Conservation (phyloP, 2,888 invertebrate genomes). For the Apotomis capreana region DNA sequence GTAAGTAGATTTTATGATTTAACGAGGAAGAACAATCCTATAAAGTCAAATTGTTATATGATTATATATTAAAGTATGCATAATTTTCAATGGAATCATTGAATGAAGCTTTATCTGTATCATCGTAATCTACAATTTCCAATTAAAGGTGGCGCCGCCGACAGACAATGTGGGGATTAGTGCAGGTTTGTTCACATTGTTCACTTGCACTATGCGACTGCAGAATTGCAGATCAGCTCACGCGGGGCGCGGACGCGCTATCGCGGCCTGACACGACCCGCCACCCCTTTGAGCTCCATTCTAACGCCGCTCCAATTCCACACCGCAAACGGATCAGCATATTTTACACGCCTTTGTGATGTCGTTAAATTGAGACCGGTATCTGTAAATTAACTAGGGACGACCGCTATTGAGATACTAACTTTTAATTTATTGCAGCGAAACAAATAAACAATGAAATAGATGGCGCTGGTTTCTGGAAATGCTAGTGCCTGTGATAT, state of each 20-base stretch:
- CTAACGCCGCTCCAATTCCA: constrained; percentile 68
- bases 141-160: constrained; percentile 17
- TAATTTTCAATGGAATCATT: too few species aligned
- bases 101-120: too few species aligned
- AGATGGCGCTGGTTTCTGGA: constrained; percentile 26
- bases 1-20: not conserved
- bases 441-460: constrained; percentile 37
- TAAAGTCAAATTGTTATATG: too few species aligned
- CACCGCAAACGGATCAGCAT: constrained; percentile 76
- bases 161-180: constrained; percentile 70
- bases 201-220: constrained; percentile 44
- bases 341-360: constrained; percentile 71
- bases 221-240: constrained; percentile 47
- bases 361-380: constrained; percentile 66
- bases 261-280: constrained; percentile 66
- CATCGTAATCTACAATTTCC: not conserved
- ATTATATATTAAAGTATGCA: too few species aligned
- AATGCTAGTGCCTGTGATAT: constrained; percentile 13
- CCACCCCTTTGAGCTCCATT: constrained; percentile 71
- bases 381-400: constrained; percentile 67
- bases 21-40: too few species aligned
- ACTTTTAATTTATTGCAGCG: constrained; percentile 40
- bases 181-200: constrained; percentile 68
- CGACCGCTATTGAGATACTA: constrained; percentile 47
- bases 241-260: constrained; percentile 62